Conservation (phyloP, 2,797 vertebrate species). For the Aplochiton taeniatus region DNA sequence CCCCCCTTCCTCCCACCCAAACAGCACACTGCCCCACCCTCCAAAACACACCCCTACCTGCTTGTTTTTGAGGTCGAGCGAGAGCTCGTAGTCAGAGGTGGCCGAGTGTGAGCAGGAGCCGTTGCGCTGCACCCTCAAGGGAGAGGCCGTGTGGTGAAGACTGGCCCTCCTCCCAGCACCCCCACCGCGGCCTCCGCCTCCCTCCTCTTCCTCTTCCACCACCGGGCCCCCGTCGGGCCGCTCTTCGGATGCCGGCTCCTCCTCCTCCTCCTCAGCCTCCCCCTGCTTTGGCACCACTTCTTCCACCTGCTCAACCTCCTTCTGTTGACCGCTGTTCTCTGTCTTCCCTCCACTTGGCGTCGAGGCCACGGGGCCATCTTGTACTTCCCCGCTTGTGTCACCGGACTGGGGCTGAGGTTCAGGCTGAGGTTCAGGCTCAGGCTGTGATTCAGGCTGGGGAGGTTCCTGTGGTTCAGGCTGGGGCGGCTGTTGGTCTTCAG, state of each 20-base stretch:
- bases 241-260: neutral
- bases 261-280: slow-evolving; percentile 56
- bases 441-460: slow-evolving; percentile 22
- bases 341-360: slow-evolving; percentile 32
- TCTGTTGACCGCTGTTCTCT: slow-evolving; percentile 44
- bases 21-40: slow-evolving; percentile 50
- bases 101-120: slow-evolving; percentile 89
- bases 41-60: slow-evolving; percentile 85
- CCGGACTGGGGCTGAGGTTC: slow-evolving; percentile 24
- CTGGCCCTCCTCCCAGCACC: slow-evolving; percentile 85
- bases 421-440: neutral
- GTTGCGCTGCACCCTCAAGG: slow-evolving; percentile 89
- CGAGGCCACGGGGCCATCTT: slow-evolving; percentile 23
- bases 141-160: slow-evolving; percentile 89
- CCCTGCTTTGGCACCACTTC: slow-evolving; percentile 21
- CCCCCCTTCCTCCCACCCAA: slow-evolving; percentile 61
- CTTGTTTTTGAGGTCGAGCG: slow-evolving; percentile 99
- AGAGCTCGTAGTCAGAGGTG: slow-evolving; percentile 96
- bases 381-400: slow-evolving; percentile 15
- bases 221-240: neutral
- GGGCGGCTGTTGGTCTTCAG: neutral
- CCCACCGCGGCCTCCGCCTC: slow-evolving; percentile 72
- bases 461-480: neutral
- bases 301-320: slow-evolving; percentile 45
- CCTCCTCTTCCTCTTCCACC: slow-evolving; percentile 60